A percentile compares a stretch with the other conserved stretches of the same genome.
phyloP scores from a whole-genome alignment of 1,140 invertebrate genomes.

The Drosophila arizonae region DNA sequence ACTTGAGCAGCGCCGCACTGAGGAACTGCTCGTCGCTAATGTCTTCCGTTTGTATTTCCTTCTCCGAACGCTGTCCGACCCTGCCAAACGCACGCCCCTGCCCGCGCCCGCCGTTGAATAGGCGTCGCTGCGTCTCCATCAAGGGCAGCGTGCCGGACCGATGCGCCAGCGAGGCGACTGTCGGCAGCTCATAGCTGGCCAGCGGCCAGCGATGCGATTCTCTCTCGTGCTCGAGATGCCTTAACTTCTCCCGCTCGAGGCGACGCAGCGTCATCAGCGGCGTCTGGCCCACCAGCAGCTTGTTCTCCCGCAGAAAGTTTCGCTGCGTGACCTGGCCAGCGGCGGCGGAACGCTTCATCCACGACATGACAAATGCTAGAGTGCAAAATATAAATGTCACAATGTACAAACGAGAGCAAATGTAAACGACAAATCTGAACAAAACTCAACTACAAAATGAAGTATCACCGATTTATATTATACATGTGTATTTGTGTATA shows the following conservation, averaged over 20 bases:
- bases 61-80: slow-evolving; percentile 32
- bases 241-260: not conserved
- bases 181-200: slow-evolving; percentile 43
- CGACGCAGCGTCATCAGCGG: not conserved
- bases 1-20: slow-evolving; percentile 57
- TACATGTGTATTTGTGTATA: not conserved
- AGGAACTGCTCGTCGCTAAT: slow-evolving; percentile 59
- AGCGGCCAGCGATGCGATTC: not conserved
- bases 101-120: not conserved
- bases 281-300: slow-evolving; percentile 28
- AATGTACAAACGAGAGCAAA: slow-evolving; percentile 22
- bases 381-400: slow-evolving; percentile 8
- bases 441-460: slow-evolving; percentile 5
- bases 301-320: slow-evolving; percentile 60
- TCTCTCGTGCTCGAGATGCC: not conserved
- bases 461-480: not conserved
- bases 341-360: slow-evolving; percentile 17
- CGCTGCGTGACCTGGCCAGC: slow-evolving; percentile 14
- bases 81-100: not conserved
- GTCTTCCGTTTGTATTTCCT: slow-evolving; percentile 65
- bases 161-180: slow-evolving; percentile 32
- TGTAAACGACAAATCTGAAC: slow-evolving; percentile 28
- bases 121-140: slow-evolving; percentile 3
- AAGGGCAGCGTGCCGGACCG: not conserved
- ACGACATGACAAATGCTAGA: slow-evolving; percentile 1